These are phyloP conservation scores for Mastacembelus armatus DNA, from an alignment of 2,797 vertebrate species.

Conservation along the genomic window DNA sequence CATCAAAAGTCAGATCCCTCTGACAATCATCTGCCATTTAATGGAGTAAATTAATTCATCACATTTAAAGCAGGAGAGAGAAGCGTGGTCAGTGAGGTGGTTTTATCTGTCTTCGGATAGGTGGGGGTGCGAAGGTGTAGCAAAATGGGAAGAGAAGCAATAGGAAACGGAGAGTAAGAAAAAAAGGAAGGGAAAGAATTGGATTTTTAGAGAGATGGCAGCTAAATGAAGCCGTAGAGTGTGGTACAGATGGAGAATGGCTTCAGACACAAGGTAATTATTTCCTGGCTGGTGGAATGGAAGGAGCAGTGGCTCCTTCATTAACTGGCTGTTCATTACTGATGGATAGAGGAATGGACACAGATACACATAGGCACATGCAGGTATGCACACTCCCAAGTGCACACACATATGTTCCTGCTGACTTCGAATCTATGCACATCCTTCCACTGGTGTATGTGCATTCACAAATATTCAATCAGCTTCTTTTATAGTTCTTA, in stretches of 20 bases:
- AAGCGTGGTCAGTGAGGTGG: conserved; percentile 26
- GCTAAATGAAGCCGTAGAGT: conserved; percentile 78
- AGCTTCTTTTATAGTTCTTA: conserved; percentile 11
- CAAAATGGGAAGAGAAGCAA: conserved; percentile 35
- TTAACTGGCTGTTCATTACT: conserved; percentile 80
- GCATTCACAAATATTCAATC: conserved; percentile 23
- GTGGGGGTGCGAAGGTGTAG: conserved; percentile 39
- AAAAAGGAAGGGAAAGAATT: conserved; percentile 52
- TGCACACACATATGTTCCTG: not conserved
- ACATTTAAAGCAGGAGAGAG: conserved; percentile 47
- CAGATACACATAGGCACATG: conserved; percentile 31
- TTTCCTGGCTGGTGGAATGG: conserved; percentile 78
- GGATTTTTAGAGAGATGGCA: conserved; percentile 71
- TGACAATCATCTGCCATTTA: conserved; percentile 64
- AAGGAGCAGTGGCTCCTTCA: conserved; percentile 78
- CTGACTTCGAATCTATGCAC: conserved; percentile 2
- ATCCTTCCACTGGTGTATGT: conserved; percentile 19
- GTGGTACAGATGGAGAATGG: conserved; percentile 78
- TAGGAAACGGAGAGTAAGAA: conserved; percentile 3
- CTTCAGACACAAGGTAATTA: conserved; percentile 83
- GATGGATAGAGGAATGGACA: conserved; percentile 62
- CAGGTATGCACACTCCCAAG: conserved; percentile 13
- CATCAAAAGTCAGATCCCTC: conserved; percentile 63
- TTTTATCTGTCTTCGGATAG: conserved; percentile 37
- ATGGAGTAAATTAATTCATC: conserved; percentile 73